Evolutionary conservation across 2,797 vertebrate genomes (phyloP).

Genomic region (Amniataba percoides): DNA sequence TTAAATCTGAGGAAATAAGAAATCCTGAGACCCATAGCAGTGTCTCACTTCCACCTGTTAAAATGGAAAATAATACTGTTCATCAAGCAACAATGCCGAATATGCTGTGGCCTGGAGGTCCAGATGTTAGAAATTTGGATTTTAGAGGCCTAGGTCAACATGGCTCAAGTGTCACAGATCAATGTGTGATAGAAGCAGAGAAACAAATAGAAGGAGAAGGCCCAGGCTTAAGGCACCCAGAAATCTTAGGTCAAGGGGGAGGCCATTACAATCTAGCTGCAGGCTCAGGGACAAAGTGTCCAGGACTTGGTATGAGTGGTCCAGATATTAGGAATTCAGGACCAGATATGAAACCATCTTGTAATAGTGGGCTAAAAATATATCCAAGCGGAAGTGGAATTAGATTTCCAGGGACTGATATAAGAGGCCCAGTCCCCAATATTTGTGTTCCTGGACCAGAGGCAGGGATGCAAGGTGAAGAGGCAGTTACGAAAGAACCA

Average conservation of each 20-base stretch:
- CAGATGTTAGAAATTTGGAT: conserved; percentile 19
- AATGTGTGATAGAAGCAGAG: conserved; percentile 13
- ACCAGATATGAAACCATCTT: conserved; percentile 28
- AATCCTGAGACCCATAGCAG: conserved; percentile 19
- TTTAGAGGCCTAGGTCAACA: conserved; percentile 21
- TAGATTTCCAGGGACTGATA: conserved; percentile 28
- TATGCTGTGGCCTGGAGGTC: conserved; percentile 10
- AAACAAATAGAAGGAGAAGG: conserved; percentile 15
- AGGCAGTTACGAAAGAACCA: conserved; percentile 3
- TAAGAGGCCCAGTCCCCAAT: conserved; percentile 8
- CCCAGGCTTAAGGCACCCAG: conserved; percentile 15
- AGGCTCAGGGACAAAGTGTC: conserved; percentile 15
- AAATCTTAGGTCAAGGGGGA: conserved; percentile 6
- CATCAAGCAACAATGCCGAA: conserved; percentile 19
- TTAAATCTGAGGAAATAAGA: conserved; percentile 37
- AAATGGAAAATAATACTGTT: conserved; percentile 47
- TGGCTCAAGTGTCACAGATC: conserved; percentile 12
- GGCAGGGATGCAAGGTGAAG: conserved; percentile 10
- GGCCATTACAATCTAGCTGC: conserved; percentile 19
- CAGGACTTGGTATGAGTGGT: conserved; percentile 5
- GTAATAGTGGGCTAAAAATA: conserved; percentile 5
- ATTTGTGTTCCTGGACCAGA: conserved; percentile 24
- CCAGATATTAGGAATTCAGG: conserved; percentile 24
- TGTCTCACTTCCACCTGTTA: conserved; percentile 12
- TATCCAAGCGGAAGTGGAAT: conserved; percentile 23